These are phyloP conservation scores for Xiphophorus couchianus DNA, from an alignment of 2,113 vertebrate genomes.

Conservation along the genomic window DNA sequence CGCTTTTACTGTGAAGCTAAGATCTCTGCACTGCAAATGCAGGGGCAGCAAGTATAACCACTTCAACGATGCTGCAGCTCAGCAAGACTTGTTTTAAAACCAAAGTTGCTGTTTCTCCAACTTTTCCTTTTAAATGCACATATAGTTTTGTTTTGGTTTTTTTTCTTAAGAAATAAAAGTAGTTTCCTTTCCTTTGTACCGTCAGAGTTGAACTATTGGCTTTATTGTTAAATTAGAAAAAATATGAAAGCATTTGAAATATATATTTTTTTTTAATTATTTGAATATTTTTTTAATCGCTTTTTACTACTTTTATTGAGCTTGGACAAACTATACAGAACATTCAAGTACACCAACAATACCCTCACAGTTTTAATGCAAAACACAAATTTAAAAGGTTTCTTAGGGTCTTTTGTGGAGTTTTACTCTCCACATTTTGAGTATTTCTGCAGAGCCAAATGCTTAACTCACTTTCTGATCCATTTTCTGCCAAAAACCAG, in stretches of 20 bases:
- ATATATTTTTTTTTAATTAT: no score
- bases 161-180: neutral
- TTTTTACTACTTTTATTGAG: no score
- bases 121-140: no score
- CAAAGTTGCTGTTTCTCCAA: neutral
- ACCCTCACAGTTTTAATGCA: no score
- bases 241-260: no score
- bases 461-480: slow-evolving; percentile 3
- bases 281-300: no score
- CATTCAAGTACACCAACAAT: neutral
- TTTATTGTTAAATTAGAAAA: no score
- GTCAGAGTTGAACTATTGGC: no score
- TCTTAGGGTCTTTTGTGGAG: neutral
- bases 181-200: no score
- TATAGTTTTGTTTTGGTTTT: neutral
- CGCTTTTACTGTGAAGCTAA: neutral
- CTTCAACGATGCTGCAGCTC: neutral
- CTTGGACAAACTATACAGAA: neutral
- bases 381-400: neutral
- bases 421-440: neutral
- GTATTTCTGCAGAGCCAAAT: neutral
- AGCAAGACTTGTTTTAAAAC: neutral
- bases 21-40: neutral
- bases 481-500: slow-evolving; percentile 1
- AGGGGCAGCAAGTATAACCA: neutral